Evolutionary conservation across 2,113 vertebrate genomes (phyloP).

Genomic region (Stictonetta naevosa): DNA sequence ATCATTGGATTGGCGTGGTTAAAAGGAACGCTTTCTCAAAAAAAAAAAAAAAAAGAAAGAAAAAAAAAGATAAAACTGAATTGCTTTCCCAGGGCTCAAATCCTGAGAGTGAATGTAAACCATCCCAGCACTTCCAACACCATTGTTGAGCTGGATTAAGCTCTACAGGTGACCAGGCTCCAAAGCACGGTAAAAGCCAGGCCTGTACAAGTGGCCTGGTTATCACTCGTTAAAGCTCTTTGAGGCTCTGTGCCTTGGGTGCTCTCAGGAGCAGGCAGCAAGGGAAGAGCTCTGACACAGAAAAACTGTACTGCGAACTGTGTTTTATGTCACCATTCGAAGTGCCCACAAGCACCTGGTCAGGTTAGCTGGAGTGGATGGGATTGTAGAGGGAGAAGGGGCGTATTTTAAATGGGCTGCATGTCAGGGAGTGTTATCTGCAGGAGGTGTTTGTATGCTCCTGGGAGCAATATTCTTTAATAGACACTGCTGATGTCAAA

Average conservation of each 20-base stretch:
- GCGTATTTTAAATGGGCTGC: background rate
- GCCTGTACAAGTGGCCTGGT: constrained; percentile 12
- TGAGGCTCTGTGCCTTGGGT: constrained; percentile 18
- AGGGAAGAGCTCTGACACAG: constrained; percentile 42
- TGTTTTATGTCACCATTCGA: background rate
- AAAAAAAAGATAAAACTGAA: background rate
- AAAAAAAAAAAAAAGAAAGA: background rate
- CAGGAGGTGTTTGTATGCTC: background rate
- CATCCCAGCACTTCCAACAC: constrained; percentile 37
- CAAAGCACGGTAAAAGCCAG: constrained; percentile 64
- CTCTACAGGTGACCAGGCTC: constrained; percentile 22
- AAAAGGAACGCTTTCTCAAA: constrained; percentile 28
- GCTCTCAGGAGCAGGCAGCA: constrained; percentile 30
- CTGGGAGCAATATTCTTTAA: constrained; percentile 26
- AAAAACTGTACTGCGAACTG: background rate
- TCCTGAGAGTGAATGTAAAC: constrained; percentile 23
- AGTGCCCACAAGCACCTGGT: constrained; percentile 2
- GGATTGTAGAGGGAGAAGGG: background rate
- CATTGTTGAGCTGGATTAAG: background rate
- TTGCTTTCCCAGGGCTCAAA: constrained; percentile 2
- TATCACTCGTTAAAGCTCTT: constrained; percentile 54
- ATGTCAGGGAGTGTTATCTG: background rate
- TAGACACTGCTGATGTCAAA: background rate
- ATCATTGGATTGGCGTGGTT: background rate
- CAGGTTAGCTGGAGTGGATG: background rate